These are phyloP conservation scores for Sebastes wilsoni DNA, from an alignment of 2,797 vertebrate species.

Conservation along the genomic window DNA sequence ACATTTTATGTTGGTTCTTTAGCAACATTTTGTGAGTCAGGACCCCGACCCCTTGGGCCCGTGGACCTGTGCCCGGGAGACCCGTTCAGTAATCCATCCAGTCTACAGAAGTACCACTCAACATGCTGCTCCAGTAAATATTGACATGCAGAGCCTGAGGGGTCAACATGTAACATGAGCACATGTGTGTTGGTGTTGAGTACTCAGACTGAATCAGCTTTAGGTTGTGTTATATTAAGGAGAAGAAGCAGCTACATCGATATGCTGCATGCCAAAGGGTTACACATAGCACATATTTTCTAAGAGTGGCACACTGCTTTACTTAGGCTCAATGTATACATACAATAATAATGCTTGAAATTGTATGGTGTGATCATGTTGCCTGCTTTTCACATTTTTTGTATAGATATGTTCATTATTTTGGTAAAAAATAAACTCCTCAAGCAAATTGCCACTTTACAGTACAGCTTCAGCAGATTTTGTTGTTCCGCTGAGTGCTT, in stretches of 20 bases:
- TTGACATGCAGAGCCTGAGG: constrained; percentile 14
- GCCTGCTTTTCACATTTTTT: background rate
- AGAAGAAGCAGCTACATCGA: background rate
- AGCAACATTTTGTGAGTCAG: no score
- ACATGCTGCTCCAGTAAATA: background rate
- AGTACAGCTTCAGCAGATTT: no score
- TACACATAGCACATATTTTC: background rate
- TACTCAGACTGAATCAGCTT: background rate
- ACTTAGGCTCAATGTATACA: background rate
- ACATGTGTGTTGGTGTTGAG: background rate
- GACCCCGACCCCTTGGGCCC: no score
- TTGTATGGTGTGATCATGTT: background rate
- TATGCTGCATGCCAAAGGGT: background rate
- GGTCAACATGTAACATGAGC: background rate
- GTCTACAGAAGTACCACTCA: background rate
- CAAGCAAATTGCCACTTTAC: background rate
- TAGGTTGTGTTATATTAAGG: background rate
- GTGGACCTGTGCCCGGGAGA: no score
- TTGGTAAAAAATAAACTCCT: background rate
- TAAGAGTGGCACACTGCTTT: background rate
- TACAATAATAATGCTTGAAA: background rate
- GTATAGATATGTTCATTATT: background rate
- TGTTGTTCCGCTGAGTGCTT: background rate
- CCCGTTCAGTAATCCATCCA: background rate
- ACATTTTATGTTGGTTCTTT: background rate